Evolutionary conservation across 2,113 vertebrate species (phyloP).

Genomic region (Mesitornis unicolor): DNA sequence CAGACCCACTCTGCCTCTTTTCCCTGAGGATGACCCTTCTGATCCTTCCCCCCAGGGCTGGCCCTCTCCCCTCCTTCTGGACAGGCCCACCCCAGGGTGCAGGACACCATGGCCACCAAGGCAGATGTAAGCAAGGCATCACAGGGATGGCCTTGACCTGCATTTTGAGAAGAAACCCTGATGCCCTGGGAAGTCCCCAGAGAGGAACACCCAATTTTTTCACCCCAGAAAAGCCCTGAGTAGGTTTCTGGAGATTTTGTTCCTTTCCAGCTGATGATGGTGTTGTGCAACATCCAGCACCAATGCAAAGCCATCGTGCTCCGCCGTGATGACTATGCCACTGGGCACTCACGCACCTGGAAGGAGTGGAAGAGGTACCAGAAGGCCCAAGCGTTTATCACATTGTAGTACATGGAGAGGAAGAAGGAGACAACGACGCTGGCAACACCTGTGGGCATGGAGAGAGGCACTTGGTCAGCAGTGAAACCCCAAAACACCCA

Average conservation of each 20-base stretch:
- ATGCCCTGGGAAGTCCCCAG: accelerated
- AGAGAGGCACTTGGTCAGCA: background rate
- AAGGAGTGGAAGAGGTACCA: conserved; percentile 98
- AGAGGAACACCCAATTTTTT: background rate
- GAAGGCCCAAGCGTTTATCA: conserved; percentile 93
- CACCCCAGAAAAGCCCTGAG: background rate
- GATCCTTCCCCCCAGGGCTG: background rate
- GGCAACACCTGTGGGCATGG: conserved; percentile 77
- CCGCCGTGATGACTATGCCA: accelerated
- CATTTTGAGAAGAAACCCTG: accelerated
- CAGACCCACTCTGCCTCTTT: background rate
- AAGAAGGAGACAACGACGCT: conserved; percentile 88
- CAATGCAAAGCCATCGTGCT: accelerated
- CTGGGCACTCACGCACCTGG: conserved; percentile 76
- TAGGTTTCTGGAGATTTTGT: background rate
- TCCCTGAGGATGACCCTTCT: background rate
- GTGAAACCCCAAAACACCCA: background rate
- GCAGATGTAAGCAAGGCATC: accelerated
- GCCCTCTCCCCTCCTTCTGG: background rate
- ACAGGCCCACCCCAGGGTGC: background rate
- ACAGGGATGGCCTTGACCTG: background rate
- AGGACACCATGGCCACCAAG: background rate
- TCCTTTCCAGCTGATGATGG: accelerated
- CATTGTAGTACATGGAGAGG: conserved; percentile 91
- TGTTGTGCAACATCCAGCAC: background rate